Percentiles rank a stretch among this genome's conserved stretches.
phyloP scores from a whole-genome alignment of 2,113 vertebrate species.

The Chlorodrepanis virens region DNA sequence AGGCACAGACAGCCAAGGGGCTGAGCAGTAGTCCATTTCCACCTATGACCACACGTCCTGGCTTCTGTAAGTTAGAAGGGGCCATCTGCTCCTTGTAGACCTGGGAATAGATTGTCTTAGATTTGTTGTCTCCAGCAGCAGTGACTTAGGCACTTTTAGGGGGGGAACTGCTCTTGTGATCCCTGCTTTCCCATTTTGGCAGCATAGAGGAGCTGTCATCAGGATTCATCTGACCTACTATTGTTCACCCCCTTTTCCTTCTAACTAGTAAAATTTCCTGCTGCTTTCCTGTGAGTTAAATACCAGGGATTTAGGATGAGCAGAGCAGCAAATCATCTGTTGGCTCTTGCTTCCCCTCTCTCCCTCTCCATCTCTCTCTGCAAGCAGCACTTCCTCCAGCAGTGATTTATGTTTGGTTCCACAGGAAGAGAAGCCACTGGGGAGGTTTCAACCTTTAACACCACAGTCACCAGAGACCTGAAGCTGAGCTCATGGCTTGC shows the following conservation, averaged over 20 bases:
- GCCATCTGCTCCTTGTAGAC: neutral
- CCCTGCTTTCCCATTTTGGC: neutral
- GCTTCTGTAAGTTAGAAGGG: neutral
- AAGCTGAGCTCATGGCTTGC: neutral
- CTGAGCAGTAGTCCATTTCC: neutral
- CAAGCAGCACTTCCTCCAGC: conserved; percentile 25
- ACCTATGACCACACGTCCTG: neutral
- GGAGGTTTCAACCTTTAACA: conserved; percentile 7
- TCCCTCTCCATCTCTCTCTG: neutral
- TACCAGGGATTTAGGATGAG: conserved; percentile 57
- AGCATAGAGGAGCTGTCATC: conserved; percentile 8
- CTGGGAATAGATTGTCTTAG: neutral
- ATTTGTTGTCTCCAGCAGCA: neutral
- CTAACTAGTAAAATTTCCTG: conserved; percentile 24
- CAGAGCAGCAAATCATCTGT: conserved; percentile 55
- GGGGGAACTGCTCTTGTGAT: neutral
- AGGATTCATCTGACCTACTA: conserved; percentile 11
- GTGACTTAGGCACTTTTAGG: neutral
- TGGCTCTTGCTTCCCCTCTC: conserved; percentile 13
- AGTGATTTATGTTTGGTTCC: conserved; percentile 39
- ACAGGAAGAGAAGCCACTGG: neutral
- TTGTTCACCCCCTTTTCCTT: neutral
- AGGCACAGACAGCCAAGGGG: neutral
- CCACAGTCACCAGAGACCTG: neutral
- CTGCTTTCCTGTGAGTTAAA: conserved; percentile 47